phyloP scores from a whole-genome alignment of 1,140 invertebrate species.

The Grapholita molesta region DNA sequence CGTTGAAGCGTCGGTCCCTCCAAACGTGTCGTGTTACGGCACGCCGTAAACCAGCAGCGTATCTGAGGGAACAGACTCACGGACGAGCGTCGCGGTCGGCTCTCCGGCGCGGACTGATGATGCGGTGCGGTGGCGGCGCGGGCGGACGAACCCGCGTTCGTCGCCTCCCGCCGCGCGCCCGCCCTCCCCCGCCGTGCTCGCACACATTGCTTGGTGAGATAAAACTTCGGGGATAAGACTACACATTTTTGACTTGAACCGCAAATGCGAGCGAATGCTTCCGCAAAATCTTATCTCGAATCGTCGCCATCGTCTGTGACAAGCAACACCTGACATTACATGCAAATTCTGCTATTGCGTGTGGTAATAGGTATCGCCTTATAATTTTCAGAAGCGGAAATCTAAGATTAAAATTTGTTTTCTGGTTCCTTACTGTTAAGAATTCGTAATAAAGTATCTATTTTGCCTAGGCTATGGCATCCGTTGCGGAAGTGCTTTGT shows the following conservation, averaged over 20 bases:
- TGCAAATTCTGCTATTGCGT: background rate
- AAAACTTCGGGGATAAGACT: slow-evolving; percentile 70
- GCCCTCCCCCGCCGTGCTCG: slow-evolving; percentile 27
- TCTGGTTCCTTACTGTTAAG: background rate
- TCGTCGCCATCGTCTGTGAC: slow-evolving; percentile 28
- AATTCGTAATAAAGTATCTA: background rate
- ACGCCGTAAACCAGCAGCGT: slow-evolving; percentile 76
- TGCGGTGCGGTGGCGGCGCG: slow-evolving; percentile 72
- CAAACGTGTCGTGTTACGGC: slow-evolving; percentile 78
- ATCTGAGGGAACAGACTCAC: slow-evolving; percentile 73
- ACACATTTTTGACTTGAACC: slow-evolving; percentile 65
- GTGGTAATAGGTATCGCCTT: background rate
- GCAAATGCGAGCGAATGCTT: slow-evolving; percentile 42
- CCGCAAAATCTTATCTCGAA: slow-evolving; percentile 51
- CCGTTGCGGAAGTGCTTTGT: slow-evolving; percentile 65
- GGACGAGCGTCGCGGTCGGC: slow-evolving; percentile 65
- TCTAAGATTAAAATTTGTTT: background rate
- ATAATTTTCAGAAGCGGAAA: background rate
- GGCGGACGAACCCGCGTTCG: slow-evolving; percentile 62
- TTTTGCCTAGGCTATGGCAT: slow-evolving; percentile 39
- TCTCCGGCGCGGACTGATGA: slow-evolving; percentile 72
- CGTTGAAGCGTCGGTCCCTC: slow-evolving; percentile 68
- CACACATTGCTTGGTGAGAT: slow-evolving; percentile 50
- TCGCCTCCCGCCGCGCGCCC: slow-evolving; percentile 31
- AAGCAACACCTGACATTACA: slow-evolving; percentile 20